These are phyloP conservation scores for Hypsibius dujardini DNA, from an alignment of 1,140 invertebrate species.

Conservation along the genomic window DNA sequence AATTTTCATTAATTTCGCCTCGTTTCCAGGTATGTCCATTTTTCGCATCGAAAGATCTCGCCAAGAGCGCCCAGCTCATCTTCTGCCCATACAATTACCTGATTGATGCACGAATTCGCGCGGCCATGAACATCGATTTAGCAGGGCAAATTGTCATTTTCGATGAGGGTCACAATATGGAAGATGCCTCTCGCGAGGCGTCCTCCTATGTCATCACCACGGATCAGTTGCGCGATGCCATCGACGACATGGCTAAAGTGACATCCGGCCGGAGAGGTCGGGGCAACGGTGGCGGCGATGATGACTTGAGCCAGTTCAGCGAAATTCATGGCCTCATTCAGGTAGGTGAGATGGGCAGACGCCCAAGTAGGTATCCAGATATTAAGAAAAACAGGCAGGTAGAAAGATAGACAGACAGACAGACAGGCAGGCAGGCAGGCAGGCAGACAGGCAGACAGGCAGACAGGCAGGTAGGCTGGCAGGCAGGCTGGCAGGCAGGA, in stretches of 20 bases:
- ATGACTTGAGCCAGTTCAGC: too few relatives aligned
- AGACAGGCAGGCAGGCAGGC: too few relatives aligned
- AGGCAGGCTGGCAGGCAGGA: too few relatives aligned
- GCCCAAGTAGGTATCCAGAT: too few relatives aligned
- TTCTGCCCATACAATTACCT: constrained; percentile 75
- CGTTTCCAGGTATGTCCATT: constrained; percentile 48
- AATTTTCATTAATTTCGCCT: neutral
- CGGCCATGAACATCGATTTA: constrained; percentile 45
- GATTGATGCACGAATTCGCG: constrained; percentile 48
- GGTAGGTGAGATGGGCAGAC: too few relatives aligned
- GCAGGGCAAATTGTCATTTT: constrained; percentile 49
- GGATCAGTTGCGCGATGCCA: constrained; percentile 37
- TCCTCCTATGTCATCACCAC: constrained; percentile 43
- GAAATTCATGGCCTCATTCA: too few relatives aligned
- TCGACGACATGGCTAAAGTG: constrained; percentile 29
- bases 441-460: too few relatives aligned
- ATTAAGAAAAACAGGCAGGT: too few relatives aligned
- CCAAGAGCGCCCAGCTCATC: constrained; percentile 47
- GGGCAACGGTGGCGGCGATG: too few relatives aligned
- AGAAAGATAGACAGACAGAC: too few relatives aligned
- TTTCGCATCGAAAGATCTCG: constrained; percentile 45
- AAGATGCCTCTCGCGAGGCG: constrained; percentile 53
- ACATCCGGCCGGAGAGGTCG: too few relatives aligned
- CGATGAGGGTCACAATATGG: constrained; percentile 73
- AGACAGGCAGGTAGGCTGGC: too few relatives aligned